phyloP scores from a whole-genome alignment of 2,113 vertebrate species.

The Acanthochromis polyacanthus region DNA sequence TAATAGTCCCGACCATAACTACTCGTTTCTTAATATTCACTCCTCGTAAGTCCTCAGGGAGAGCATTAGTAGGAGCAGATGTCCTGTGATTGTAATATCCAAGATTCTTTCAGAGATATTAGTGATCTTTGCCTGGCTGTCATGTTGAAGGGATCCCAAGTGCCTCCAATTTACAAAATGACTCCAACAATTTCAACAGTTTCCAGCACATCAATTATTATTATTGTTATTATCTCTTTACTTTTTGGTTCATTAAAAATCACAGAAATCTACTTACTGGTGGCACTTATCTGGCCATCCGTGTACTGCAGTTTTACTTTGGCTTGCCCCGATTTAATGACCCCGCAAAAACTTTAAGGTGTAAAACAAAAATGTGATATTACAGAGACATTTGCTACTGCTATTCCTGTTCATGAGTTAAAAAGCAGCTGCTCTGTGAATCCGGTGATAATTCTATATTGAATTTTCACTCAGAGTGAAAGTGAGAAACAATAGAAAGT shows the following conservation, averaged over 20 bases:
- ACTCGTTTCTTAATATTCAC: slow-evolving; percentile 47
- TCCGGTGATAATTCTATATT: no score
- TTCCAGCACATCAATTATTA: background rate
- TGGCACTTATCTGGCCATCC: no score
- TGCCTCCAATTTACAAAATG: slow-evolving; percentile 36
- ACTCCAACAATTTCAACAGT: slow-evolving; percentile 8
- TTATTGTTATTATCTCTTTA: background rate
- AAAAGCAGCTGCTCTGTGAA: no score
- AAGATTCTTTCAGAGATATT: slow-evolving; percentile 50
- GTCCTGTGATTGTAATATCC: slow-evolving; percentile 66
- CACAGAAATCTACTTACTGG: no score
- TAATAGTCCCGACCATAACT: slow-evolving; percentile 18
- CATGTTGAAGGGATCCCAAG: slow-evolving; percentile 37
- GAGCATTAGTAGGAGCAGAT: slow-evolving; percentile 64
- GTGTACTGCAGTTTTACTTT: no score
- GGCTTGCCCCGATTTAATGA: no score
- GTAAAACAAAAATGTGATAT: no score
- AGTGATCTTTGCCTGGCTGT: slow-evolving; percentile 50
- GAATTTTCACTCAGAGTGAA: no score
- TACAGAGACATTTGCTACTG: no score
- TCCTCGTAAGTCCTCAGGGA: slow-evolving; percentile 47
- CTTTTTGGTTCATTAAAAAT: background rate
- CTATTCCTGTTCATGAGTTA: no score
- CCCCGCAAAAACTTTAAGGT: no score
- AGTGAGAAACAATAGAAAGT: no score